Conservation (phyloP, 2,888 invertebrate species). For the Noctua pronuba region DNA sequence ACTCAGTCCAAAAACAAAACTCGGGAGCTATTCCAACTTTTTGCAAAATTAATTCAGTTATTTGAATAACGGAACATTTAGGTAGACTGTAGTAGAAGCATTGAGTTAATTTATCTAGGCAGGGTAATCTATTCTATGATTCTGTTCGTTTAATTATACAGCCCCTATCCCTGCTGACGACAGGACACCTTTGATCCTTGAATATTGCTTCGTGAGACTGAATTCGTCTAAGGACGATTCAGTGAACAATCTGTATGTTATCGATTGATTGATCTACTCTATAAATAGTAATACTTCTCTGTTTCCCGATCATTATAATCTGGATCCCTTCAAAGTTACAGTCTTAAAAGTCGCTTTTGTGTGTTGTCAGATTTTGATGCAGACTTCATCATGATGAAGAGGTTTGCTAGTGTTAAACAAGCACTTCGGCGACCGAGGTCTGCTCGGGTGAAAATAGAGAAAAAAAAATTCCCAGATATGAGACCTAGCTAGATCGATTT, state of each 20-base stretch:
- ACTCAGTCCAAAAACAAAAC: slow-evolving; percentile 29
- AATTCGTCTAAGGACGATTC: slow-evolving; percentile 11
- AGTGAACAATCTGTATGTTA: slow-evolving; percentile 4
- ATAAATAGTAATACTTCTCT: neutral
- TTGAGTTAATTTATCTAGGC: slow-evolving; percentile 23
- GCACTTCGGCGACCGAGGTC: neutral
- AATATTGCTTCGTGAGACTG: slow-evolving; percentile 10
- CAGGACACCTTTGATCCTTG: slow-evolving; percentile 38
- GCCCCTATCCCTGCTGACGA: slow-evolving; percentile 28
- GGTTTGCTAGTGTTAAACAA: neutral
- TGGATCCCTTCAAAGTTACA: neutral
- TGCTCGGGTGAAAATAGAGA: neutral
- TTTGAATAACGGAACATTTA: slow-evolving; percentile 48
- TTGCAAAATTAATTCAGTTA: slow-evolving; percentile 50
- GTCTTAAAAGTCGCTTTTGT: neutral
- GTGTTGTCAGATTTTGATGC: neutral
- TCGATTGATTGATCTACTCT: slow-evolving; percentile 2
- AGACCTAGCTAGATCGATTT: neutral
- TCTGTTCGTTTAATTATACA: slow-evolving; percentile 32
- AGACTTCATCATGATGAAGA: neutral
- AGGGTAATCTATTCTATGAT: slow-evolving; percentile 18
- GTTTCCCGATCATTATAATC: neutral
- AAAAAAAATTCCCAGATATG: neutral
- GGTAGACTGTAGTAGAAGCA: neutral
- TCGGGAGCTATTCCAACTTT: slow-evolving; percentile 24